Conservation (phyloP, 2,797 vertebrate species). For the Diglossa cyanea region DNA sequence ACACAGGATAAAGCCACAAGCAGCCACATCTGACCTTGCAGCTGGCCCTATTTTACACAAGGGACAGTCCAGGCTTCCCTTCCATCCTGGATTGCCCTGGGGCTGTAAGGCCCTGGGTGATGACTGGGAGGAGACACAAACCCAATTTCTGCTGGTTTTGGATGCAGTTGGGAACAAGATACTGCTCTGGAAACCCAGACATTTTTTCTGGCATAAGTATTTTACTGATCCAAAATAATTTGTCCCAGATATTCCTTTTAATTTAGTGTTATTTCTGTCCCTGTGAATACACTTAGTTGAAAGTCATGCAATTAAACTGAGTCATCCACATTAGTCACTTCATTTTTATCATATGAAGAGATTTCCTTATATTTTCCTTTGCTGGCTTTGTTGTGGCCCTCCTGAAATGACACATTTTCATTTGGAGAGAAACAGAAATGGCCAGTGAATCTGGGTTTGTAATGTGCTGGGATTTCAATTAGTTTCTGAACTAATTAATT, state of each 20-base stretch:
- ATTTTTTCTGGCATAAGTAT: neutral
- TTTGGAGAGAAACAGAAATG: neutral
- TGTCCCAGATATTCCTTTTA: conserved; percentile 21
- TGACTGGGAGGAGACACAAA: neutral
- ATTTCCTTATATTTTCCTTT: conserved; percentile 28
- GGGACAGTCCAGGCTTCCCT: neutral
- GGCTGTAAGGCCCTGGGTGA: neutral
- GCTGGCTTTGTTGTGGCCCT: neutral
- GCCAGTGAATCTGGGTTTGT: neutral
- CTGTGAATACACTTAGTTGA: neutral
- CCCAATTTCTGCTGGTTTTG: neutral
- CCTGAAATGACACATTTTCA: neutral
- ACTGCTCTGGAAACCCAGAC: neutral
- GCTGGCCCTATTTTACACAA: neutral
- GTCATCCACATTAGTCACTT: conserved; percentile 52
- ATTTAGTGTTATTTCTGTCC: conserved; percentile 47
- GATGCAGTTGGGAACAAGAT: neutral
- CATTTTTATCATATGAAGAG: conserved; percentile 43
- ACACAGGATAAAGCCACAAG: neutral
- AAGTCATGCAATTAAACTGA: conserved; percentile 61
- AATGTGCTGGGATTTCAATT: neutral
- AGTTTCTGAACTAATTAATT: neutral
- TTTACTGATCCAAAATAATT: conserved; percentile 28
- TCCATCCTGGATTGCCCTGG: neutral
- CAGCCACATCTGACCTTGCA: neutral